Conservation (phyloP, 1,140 invertebrate species). For the Belonocnema kinseyi region DNA sequence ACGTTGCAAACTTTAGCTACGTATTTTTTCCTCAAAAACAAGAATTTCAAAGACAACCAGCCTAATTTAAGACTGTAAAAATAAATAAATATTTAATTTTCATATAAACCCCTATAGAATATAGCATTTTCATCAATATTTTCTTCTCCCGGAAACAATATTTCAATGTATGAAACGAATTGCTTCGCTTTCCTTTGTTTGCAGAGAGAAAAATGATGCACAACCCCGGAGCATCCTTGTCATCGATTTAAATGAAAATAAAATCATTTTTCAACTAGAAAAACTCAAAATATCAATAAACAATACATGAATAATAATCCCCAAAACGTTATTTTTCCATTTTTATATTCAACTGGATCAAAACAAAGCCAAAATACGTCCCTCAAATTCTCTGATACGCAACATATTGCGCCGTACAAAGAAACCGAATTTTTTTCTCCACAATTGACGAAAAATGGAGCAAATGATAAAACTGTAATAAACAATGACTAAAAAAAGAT, state of each 20-base stretch:
- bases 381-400: not conserved
- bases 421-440: not conserved
- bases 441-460: not conserved
- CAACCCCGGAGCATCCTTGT: not conserved
- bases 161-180: no score
- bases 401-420: not conserved
- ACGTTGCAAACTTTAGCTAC: no score
- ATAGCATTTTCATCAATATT: no score
- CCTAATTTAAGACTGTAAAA: no score
- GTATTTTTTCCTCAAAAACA: no score
- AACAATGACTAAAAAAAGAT: constrained; percentile 10
- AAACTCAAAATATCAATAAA: not conserved
- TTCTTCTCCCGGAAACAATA: not conserved
- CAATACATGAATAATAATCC: not conserved
- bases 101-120: no score
- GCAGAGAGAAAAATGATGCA: not conserved
- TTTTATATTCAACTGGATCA: not conserved
- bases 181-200: constrained; percentile 14
- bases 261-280: not conserved
- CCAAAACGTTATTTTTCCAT: not conserved
- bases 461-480: not conserved
- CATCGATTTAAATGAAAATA: not conserved
- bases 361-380: not conserved
- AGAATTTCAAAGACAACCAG: no score
- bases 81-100: no score